Base-by-base conservation (phyloP, 2,113 vertebrate species). In the Tupaia tana region DNA sequence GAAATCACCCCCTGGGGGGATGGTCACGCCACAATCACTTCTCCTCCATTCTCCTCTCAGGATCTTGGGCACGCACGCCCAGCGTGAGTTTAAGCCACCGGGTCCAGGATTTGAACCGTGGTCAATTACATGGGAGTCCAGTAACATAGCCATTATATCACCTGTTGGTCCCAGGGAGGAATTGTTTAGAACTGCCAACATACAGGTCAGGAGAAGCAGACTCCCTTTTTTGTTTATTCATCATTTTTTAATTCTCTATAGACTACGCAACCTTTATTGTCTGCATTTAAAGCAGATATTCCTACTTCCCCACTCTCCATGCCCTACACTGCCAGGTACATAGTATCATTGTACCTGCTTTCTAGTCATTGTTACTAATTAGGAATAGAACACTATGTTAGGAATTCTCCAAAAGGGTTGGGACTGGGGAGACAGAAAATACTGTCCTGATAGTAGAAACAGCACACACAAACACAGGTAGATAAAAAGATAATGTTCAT, bases 181-280 rank as follows among this genome's bases (percentile, higher is more conserved):
- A 15, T 88, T 95, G 52, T 75, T 89, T 70, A 93, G 22, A 90
- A 87, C 15, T 75, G 31, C 56, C 81, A 95, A 71, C 7, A 56
- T 34, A 75, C 7, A 20, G 52, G 10, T 84, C 13, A 84, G 22
- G 84, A 89, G 90, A 85, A 89, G 52, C 24, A 77, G 11, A 73
- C 25, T 81, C 10, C 5, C 29, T 63, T 70, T 89, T 89, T 61
- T 14, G 12, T 66, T 93, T 93, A 56, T 25, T 80, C 54, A 25
- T 22, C 71, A 13, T n/a, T 67, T 75, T 84, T 59, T 15, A 86
- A 67, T 78, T 91, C 20, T 78, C 13, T 59, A 4, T 54, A 63
- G n/a, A 78, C 8, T 52, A 22, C 24, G 29, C 9, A 77, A 54
- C 14, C 56, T 9, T 92, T 75, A 61, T 8, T 77, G 6, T 19